phyloP scores from a whole-genome alignment of 2,797 vertebrate species.

The Melanogrammus aeglefinus region DNA sequence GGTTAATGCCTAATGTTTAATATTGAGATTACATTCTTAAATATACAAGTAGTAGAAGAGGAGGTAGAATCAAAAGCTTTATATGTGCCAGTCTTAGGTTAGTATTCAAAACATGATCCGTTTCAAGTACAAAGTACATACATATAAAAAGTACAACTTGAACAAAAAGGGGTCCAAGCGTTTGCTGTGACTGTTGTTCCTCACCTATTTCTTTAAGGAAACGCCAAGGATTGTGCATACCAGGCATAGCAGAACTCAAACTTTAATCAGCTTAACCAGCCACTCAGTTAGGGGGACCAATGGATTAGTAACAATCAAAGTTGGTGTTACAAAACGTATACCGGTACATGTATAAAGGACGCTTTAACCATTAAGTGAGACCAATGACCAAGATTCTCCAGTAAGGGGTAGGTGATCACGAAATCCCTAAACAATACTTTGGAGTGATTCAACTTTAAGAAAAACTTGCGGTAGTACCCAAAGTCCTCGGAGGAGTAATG shows the following conservation, averaged over 20 bases:
- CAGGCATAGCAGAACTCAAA: background rate
- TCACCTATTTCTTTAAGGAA: background rate
- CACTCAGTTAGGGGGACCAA: background rate
- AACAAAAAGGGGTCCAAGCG: background rate
- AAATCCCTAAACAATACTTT: background rate
- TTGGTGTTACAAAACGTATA: background rate
- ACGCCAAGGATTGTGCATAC: background rate
- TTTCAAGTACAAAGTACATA: background rate
- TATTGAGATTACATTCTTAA: background rate
- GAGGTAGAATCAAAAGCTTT: background rate
- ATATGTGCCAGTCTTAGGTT: background rate
- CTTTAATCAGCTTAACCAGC: slow-evolving; percentile 3
- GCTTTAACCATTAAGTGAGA: background rate
- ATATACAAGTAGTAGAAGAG: background rate
- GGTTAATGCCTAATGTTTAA: background rate
- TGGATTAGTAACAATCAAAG: background rate
- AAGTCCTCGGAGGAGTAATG: background rate
- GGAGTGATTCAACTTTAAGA: background rate
- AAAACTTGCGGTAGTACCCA: background rate
- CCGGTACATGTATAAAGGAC: background rate
- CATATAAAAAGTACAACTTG: background rate
- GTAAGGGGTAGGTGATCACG: background rate
- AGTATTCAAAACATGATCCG: background rate
- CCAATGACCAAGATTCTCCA: background rate
- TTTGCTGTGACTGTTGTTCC: background rate